phyloP scores from a whole-genome alignment of 2,888 invertebrate genomes.

The Lycophotia porphyrea region DNA sequence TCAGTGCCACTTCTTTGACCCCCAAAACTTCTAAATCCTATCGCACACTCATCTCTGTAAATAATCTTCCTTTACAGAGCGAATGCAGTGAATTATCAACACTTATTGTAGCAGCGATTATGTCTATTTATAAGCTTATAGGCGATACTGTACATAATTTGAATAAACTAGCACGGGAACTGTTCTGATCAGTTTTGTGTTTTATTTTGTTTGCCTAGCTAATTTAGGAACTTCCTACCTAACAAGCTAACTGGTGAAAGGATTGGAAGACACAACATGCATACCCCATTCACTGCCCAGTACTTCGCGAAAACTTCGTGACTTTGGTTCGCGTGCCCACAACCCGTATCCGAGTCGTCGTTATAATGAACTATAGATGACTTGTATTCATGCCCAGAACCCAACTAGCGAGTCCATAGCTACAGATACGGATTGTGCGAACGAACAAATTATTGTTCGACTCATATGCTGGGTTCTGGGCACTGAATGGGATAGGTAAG shows the following conservation, averaged over 20 bases:
- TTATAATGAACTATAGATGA: too few relatives aligned
- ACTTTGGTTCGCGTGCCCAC: too few relatives aligned
- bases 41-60: conserved; percentile 84
- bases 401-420: too few relatives aligned
- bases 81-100: conserved; percentile 76
- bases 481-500: too few relatives aligned
- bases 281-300: too few relatives aligned
- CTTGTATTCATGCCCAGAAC: too few relatives aligned
- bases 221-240: background rate
- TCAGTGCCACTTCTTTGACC: conserved; percentile 20
- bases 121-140: conserved; percentile 75
- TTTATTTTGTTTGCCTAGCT: conserved; percentile 65
- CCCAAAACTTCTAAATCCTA: conserved; percentile 43
- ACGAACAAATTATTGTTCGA: too few relatives aligned
- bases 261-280: background rate
- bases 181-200: conserved; percentile 80
- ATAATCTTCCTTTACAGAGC: conserved; percentile 79
- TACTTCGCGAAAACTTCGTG: too few relatives aligned
- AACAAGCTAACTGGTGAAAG: background rate
- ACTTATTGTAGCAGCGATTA: conserved; percentile 68
- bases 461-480: too few relatives aligned
- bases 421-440: too few relatives aligned
- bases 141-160: conserved; percentile 84
- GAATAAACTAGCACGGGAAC: conserved; percentile 86
- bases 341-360: too few relatives aligned